Percentiles rank a stretch among this genome's conserved stretches.
Evolutionary conservation across 2,888 invertebrate species (phyloP).

Genomic region (Pyralis farinalis): DNA sequence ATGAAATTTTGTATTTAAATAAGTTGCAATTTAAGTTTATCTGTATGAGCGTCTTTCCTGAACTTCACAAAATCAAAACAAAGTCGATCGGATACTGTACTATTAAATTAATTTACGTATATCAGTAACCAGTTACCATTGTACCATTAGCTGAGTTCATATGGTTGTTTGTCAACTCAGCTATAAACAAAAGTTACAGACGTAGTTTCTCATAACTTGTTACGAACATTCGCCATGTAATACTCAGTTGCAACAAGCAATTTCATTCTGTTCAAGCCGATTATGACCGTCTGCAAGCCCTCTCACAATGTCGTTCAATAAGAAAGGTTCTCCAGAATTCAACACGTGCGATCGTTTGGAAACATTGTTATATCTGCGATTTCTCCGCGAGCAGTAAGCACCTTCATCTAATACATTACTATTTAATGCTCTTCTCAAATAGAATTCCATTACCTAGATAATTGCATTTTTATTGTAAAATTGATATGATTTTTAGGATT

Average conservation of each 20-base stretch:
- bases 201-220: neutral
- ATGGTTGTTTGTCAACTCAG: too few species aligned
- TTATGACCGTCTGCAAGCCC: slow-evolving; percentile 33
- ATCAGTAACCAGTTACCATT: too few species aligned
- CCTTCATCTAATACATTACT: slow-evolving; percentile 3
- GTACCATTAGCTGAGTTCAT: too few species aligned
- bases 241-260: slow-evolving; percentile 35
- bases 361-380: slow-evolving; percentile 21
- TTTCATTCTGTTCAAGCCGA: slow-evolving; percentile 46
- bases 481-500: too few species aligned
- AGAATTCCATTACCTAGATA: neutral
- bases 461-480: too few species aligned
- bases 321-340: slow-evolving; percentile 23
- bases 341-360: slow-evolving; percentile 35
- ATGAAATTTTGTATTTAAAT: too few species aligned
- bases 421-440: slow-evolving; percentile 2
- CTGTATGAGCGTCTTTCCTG: too few species aligned
- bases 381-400: slow-evolving; percentile 2
- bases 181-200: too few species aligned
- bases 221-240: slow-evolving; percentile 20
- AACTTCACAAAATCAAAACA: too few species aligned
- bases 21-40: too few species aligned
- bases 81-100: too few species aligned
- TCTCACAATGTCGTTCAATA: slow-evolving; percentile 35
- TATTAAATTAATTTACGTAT: too few species aligned